Conservation (phyloP, 1,140 invertebrate species). For the Ruditapes philippinarum region DNA sequence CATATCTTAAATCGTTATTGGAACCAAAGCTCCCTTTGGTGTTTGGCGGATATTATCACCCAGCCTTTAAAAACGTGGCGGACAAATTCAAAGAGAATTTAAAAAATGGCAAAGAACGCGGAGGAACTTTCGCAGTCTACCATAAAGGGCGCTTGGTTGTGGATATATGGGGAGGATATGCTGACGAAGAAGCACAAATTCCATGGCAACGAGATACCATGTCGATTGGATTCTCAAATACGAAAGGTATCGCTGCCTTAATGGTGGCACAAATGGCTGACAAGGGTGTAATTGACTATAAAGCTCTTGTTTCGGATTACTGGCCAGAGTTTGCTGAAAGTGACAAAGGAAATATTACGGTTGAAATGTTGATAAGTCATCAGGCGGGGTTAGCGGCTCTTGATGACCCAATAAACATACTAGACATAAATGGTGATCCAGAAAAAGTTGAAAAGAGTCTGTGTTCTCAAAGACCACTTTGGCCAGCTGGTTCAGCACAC, state of each 20-base stretch:
- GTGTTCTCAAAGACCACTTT: constrained; percentile 17
- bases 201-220: constrained; percentile 75
- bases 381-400: constrained; percentile 21
- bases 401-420: not conserved
- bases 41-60: constrained; percentile 35
- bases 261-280: constrained; percentile 84
- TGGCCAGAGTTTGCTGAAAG: constrained; percentile 87
- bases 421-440: not conserved
- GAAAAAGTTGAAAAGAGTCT: constrained; percentile 27
- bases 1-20: not conserved
- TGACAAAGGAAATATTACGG: constrained; percentile 86
- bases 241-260: constrained; percentile 84
- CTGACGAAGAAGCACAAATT: constrained; percentile 72
- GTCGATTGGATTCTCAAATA: constrained; percentile 68
- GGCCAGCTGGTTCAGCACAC: constrained; percentile 20
- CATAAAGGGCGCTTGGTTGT: constrained; percentile 75
- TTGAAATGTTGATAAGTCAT: constrained; percentile 85
- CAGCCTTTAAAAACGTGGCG: constrained; percentile 6
- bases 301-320: constrained; percentile 79
- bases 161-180: constrained; percentile 85
- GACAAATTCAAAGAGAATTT: constrained; percentile 55
- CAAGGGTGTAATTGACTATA: constrained; percentile 64
- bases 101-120: constrained; percentile 61
- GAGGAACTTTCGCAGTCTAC: constrained; percentile 68
- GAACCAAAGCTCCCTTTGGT: not conserved